Evolutionary conservation across 2,113 vertebrate species (phyloP).

Genomic region (Ctenomys sociabilis): DNA sequence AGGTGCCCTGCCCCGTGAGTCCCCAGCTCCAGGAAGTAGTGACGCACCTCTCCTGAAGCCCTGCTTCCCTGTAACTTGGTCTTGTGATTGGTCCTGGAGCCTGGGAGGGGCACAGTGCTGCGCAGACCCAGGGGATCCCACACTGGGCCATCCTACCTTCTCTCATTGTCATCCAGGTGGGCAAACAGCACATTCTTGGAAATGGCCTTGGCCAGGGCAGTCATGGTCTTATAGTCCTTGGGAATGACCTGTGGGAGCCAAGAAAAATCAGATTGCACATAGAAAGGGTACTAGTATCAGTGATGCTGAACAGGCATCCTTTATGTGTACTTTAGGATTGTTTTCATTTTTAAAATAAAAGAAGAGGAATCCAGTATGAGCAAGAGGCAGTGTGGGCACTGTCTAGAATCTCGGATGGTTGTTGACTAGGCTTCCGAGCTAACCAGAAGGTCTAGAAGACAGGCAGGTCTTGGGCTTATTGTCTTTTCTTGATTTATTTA

Average conservation of each 20-base stretch:
- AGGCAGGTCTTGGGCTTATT: neutral
- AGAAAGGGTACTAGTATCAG: too few relatives aligned
- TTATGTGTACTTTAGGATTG: neutral
- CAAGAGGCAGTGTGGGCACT: fast-evolving
- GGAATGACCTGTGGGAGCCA: slow-evolving; percentile 92
- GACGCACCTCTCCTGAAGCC: neutral
- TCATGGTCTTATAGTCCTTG: slow-evolving; percentile 99
- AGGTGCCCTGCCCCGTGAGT: too few relatives aligned
- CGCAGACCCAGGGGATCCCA: fast-evolving
- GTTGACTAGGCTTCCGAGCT: neutral
- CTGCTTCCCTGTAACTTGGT: fast-evolving
- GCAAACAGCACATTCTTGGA: slow-evolving; percentile 98
- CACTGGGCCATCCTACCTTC: slow-evolving; percentile 89
- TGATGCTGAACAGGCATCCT: neutral
- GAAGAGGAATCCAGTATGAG: neutral
- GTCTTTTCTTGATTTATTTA: neutral
- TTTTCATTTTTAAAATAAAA: neutral
- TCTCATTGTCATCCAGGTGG: slow-evolving; percentile 98
- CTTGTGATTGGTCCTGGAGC: fast-evolving
- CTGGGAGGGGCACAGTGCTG: neutral
- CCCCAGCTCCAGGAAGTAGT: neutral
- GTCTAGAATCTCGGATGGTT: neutral
- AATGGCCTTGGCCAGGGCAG: slow-evolving; percentile 97
- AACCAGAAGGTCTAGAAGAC: neutral
- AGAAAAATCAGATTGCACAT: fast-evolving